A percentile compares a stretch with the other conserved stretches of the same genome.
phyloP scores from a whole-genome alignment of 2,113 vertebrate genomes.

The Kryptolebias marmoratus region DNA sequence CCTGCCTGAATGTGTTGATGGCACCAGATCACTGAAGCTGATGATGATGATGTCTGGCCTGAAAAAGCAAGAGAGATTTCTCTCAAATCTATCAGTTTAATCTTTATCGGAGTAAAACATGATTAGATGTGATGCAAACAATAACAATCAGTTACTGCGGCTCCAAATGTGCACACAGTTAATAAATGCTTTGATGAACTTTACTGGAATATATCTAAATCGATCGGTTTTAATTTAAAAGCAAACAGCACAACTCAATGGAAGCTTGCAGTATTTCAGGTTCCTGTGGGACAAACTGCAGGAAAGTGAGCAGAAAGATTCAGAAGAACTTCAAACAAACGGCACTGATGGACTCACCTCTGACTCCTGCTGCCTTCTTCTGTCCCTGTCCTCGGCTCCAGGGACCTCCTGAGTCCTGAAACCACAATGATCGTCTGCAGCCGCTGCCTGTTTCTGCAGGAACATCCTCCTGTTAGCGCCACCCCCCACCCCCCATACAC shows the following conservation, averaged over 20 bases:
- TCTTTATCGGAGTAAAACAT: background rate
- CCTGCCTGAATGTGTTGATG: constrained; percentile 25
- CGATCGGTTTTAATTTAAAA: background rate
- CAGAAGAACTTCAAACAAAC: too few relatives aligned
- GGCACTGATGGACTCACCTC: too few relatives aligned
- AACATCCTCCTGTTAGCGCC: too few relatives aligned
- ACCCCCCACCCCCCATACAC: background rate
- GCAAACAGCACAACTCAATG: too few relatives aligned
- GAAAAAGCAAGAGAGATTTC: constrained; percentile 25
- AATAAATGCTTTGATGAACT: background rate
- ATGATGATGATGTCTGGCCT: constrained; percentile 54
- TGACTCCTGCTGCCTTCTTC: too few relatives aligned
- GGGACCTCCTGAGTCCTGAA: too few relatives aligned
- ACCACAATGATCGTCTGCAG: too few relatives aligned
- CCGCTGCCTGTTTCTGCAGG: too few relatives aligned
- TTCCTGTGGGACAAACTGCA: too few relatives aligned
- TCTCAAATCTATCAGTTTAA: background rate
- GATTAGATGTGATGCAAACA: background rate
- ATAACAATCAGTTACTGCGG: background rate
- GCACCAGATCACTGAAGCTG: constrained; percentile 39
- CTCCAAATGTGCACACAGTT: background rate
- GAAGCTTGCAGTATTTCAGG: too few relatives aligned
- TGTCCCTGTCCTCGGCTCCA: too few relatives aligned
- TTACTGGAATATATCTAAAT: background rate
- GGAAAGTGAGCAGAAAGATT: too few relatives aligned